These are phyloP conservation scores for Microchirus variegatus DNA, from an alignment of 2,797 vertebrate species.

Conservation along the genomic window DNA sequence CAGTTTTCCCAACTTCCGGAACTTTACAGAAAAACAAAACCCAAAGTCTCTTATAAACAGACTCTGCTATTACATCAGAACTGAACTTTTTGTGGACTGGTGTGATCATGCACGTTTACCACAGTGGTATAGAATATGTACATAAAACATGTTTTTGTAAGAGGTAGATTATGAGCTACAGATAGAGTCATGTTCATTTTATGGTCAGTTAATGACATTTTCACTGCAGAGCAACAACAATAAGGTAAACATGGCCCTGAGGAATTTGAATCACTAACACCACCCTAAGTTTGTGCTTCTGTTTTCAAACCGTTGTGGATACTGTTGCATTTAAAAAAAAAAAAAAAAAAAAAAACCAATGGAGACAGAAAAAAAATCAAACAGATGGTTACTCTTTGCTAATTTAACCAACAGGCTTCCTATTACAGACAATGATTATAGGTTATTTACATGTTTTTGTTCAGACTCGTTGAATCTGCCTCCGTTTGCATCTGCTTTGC, in stretches of 20 bases:
- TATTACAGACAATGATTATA: constrained; percentile 42
- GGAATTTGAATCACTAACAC: constrained; percentile 18
- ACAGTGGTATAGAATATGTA: no score
- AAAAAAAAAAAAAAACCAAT: constrained; percentile 11
- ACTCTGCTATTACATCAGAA: no score
- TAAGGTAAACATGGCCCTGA: background rate
- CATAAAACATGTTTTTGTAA: no score
- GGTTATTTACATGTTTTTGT: constrained; percentile 44
- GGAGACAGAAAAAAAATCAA: constrained; percentile 29
- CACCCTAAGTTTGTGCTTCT: constrained; percentile 20
- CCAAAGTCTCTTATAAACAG: no score
- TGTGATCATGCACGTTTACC: no score
- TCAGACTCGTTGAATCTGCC: constrained; percentile 34
- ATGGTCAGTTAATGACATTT: constrained; percentile 4
- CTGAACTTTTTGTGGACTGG: no score
- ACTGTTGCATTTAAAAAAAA: constrained; percentile 1
- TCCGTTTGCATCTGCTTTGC: constrained; percentile 47
- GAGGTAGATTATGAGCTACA: background rate
- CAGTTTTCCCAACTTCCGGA: no score
- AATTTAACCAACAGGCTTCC: constrained; percentile 47
- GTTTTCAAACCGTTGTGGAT: constrained; percentile 29
- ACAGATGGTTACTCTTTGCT: constrained; percentile 40
- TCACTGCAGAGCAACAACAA: constrained; percentile 9
- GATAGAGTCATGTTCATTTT: constrained; percentile 8
- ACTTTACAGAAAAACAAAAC: no score